phyloP scores from a whole-genome alignment of 2,888 invertebrate species.

The Nephrotoma flavescens region DNA sequence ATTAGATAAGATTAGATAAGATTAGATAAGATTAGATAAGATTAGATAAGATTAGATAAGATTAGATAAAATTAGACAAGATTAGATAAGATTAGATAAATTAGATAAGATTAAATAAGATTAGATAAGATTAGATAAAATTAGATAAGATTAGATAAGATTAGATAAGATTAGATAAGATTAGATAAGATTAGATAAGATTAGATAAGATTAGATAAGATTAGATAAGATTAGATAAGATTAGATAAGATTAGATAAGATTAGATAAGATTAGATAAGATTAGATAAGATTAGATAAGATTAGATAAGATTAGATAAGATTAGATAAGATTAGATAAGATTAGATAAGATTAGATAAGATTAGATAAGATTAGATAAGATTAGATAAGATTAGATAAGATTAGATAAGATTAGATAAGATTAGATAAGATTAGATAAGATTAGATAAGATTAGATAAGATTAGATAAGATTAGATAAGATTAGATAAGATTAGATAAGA shows the following conservation, averaged over 20 bases:
- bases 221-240: not conserved
- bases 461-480: no score
- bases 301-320: not conserved
- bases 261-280: not conserved
- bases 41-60: not conserved
- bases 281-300: not conserved
- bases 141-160: not conserved
- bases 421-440: no score
- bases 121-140: not conserved
- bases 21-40: not conserved
- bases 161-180: not conserved
- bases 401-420: no score
- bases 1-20: not conserved
- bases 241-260: not conserved
- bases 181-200: not conserved
- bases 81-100: not conserved
- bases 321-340: not conserved
- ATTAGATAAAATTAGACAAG: not conserved
- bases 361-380: not conserved
- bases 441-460: no score
- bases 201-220: not conserved
- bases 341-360: not conserved
- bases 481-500: no score
- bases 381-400: no score
- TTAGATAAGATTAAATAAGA: not conserved